Percentiles rank a stretch among this genome's conserved stretches.
phyloP scores from a whole-genome alignment of 2,113 vertebrate genomes.

The Gnathonemus longibarbis region DNA sequence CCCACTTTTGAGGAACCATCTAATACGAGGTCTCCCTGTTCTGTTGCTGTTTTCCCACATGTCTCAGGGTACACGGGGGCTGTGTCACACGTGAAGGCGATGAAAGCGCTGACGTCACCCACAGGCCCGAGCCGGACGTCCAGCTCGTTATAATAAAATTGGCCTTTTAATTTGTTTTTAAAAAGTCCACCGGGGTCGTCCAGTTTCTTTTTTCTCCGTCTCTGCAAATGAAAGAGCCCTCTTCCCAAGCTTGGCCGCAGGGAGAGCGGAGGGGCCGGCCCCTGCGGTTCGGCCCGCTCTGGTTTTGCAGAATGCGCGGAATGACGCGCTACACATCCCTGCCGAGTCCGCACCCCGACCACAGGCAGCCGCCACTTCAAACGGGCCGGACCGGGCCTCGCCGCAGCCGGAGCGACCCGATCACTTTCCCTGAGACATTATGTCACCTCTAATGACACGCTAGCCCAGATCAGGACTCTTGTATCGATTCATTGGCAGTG shows the following conservation, averaged over 20 bases:
- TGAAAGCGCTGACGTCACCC: not conserved
- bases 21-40: not conserved
- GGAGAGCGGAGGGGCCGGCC: not conserved
- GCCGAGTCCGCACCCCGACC: constrained; percentile 28
- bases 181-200: not conserved
- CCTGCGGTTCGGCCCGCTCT: constrained; percentile 21
- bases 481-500: not conserved
- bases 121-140: not conserved
- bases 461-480: constrained; percentile 18
- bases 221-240: not conserved
- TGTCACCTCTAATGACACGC: constrained; percentile 42
- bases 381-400: constrained; percentile 7
- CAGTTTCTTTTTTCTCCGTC: not conserved
- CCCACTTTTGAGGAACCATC: not conserved
- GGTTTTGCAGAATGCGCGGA: constrained; percentile 14
- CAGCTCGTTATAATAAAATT: not conserved
- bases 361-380: constrained; percentile 20
- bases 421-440: constrained; percentile 51
- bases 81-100: not conserved
- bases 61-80: too few relatives aligned
- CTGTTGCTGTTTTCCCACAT: not conserved
- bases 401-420: constrained; percentile 26
- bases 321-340: not conserved
- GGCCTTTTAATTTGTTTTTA: not conserved
- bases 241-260: not conserved